These are phyloP conservation scores for Oenanthe melanoleuca DNA, from an alignment of 2,113 vertebrate genomes.

Conservation along the genomic window DNA sequence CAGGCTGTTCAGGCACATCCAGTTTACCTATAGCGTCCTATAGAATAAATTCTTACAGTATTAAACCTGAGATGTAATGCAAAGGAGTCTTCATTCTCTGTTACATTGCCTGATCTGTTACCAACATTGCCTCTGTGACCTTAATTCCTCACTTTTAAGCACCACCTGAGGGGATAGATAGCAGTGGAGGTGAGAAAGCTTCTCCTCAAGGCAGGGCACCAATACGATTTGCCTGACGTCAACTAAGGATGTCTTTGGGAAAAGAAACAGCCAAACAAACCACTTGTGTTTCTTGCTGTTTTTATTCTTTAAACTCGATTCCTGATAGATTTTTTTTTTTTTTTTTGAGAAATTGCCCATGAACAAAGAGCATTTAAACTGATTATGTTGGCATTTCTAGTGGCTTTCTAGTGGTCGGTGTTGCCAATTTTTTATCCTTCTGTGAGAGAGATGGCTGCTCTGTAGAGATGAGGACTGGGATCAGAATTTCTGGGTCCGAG, in stretches of 20 bases:
- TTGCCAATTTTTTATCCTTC: not conserved
- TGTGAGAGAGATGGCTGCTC: not conserved
- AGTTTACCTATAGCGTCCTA: not conserved
- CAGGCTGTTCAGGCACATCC: not conserved
- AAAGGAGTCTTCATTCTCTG: not conserved
- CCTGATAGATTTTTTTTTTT: not conserved
- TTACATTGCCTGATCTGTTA: not conserved
- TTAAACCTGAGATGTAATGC: not conserved
- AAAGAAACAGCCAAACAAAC: not conserved
- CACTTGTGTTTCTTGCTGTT: not conserved
- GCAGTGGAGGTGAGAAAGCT: not conserved
- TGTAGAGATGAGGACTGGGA: not conserved
- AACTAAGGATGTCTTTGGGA: not conserved
- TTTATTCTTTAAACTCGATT: not conserved
- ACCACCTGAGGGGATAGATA: not conserved
- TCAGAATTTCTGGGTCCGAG: not conserved
- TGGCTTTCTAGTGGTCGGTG: not conserved
- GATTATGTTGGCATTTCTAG: not conserved
- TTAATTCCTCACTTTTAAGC: not conserved
- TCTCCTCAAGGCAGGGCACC: not conserved
- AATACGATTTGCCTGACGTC: not conserved
- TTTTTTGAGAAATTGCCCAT: not conserved
- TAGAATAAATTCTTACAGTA: not conserved
- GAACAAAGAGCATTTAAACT: not conserved
- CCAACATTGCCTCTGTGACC: not conserved